Evolutionary conservation across 2,888 invertebrate species (phyloP).

Genomic region (Eumacrocentrus americanus): DNA sequence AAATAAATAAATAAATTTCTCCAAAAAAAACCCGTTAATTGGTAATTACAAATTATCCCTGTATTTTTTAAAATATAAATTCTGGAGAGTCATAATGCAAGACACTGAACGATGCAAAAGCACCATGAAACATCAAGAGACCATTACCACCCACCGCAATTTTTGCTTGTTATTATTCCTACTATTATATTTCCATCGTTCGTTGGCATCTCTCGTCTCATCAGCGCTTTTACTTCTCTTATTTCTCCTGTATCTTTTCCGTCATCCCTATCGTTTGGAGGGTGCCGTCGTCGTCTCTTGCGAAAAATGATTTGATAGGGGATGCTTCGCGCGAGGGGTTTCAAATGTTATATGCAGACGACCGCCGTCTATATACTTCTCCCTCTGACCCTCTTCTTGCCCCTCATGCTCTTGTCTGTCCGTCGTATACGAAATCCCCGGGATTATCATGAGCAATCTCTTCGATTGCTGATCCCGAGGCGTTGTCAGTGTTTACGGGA

Average conservation of each 20-base stretch:
- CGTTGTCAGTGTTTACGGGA: slow-evolving; percentile 9
- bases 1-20: not conserved
- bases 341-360: not conserved
- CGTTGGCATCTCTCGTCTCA: slow-evolving; percentile 25
- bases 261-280: too few species aligned
- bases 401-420: not conserved
- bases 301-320: not conserved
- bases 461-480: slow-evolving; percentile 8
- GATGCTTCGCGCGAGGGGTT: not conserved
- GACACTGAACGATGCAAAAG: too few species aligned
- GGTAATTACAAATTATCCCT: too few species aligned
- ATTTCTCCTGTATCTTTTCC: not conserved
- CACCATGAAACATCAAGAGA: too few species aligned
- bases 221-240: slow-evolving; percentile 17
- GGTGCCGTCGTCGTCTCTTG: too few species aligned
- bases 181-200: slow-evolving; percentile 18
- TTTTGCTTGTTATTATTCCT: slow-evolving; percentile 34
- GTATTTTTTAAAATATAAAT: not conserved
- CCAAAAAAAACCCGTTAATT: too few species aligned
- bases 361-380: not conserved
- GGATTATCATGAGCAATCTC: slow-evolving; percentile 19
- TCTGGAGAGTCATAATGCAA: slow-evolving; percentile 30
- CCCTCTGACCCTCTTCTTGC: not conserved
- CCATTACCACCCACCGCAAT: slow-evolving; percentile 41
- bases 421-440: not conserved